Evolutionary conservation across 2,113 vertebrate genomes (phyloP).

Genomic region (Cathartes aura): DNA sequence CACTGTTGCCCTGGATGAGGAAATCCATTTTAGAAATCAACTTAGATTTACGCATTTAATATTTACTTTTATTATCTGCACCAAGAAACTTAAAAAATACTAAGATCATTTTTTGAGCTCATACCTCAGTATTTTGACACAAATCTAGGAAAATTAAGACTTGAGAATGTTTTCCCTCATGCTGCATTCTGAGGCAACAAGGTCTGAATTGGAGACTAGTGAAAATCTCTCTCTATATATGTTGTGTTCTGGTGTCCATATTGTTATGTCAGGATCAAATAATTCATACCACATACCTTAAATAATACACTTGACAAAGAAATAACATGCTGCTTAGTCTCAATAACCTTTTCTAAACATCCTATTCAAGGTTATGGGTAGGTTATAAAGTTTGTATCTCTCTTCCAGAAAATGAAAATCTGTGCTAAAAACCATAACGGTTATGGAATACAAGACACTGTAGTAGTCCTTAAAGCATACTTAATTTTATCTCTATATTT

Average conservation of each 20-base stretch:
- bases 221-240: not conserved
- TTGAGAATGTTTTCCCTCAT: not conserved
- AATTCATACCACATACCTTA: not conserved
- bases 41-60: not conserved
- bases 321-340: not conserved
- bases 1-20: not conserved
- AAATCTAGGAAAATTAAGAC: not conserved
- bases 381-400: not conserved
- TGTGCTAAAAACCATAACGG: not conserved
- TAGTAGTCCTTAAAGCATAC: not conserved
- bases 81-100: not conserved
- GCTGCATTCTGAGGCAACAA: not conserved
- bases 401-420: not conserved
- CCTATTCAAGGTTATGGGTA: not conserved
- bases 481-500: not conserved
- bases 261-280: not conserved
- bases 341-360: not conserved
- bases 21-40: not conserved
- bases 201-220: not conserved
- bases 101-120: not conserved
- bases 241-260: not conserved
- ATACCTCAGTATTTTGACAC: not conserved
- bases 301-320: not conserved
- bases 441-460: not conserved
- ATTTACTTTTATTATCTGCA: not conserved